Conservation (phyloP, 2,888 invertebrate genomes). For the Autographa gamma region DNA sequence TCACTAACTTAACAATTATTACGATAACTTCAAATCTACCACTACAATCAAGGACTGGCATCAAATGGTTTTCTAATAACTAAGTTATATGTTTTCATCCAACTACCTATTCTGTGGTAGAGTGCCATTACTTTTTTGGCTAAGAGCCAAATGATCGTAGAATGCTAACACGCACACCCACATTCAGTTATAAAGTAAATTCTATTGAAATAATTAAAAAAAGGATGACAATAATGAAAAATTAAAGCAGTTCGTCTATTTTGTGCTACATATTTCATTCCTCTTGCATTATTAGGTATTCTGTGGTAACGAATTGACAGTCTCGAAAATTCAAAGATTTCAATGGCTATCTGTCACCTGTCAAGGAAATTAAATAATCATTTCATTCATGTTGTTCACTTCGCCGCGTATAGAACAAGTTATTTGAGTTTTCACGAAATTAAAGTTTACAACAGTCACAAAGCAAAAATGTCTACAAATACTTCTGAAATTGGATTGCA, state of each 20-base stretch:
- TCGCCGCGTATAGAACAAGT: conserved; percentile 18
- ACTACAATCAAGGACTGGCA: no score
- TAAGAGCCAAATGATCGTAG: neutral
- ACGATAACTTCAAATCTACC: no score
- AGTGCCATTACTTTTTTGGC: neutral
- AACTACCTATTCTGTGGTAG: neutral
- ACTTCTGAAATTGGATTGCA: conserved; percentile 75
- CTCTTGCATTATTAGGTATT: neutral
- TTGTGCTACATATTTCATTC: neutral
- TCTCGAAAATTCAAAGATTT: conserved; percentile 9
- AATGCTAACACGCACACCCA: neutral
- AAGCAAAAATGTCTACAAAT: conserved; percentile 69
- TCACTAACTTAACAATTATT: no score
- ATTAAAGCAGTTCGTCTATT: no score
- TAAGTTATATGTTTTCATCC: neutral
- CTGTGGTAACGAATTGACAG: neutral
- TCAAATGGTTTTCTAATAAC: no score
- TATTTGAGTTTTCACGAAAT: conserved; percentile 30
- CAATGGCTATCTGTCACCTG: conserved; percentile 6
- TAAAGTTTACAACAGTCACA: conserved; percentile 25
- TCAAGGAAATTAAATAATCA: conserved; percentile 10
- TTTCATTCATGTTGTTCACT: conserved; percentile 46
- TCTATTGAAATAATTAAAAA: no score
- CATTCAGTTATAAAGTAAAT: neutral
- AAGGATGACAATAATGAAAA: no score